Conservation (phyloP, 2,888 invertebrate species). For the Mactromeris polynyma region DNA sequence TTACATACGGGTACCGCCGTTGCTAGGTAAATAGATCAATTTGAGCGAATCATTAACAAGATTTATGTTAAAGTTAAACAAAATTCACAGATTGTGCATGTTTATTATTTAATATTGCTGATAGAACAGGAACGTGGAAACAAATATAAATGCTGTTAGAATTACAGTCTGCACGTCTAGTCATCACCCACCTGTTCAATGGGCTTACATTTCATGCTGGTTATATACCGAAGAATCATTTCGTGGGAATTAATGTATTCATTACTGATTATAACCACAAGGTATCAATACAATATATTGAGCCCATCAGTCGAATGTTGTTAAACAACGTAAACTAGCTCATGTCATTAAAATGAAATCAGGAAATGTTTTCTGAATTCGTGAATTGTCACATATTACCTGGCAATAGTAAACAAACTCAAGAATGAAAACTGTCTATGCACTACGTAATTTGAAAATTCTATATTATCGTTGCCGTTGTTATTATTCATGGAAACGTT, state of each 20-base stretch:
- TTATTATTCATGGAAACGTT: no score
- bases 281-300: neutral
- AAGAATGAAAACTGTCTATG: neutral
- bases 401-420: neutral
- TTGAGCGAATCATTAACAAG: constrained; percentile 51
- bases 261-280: neutral
- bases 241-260: neutral
- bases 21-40: constrained; percentile 53
- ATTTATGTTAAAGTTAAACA: constrained; percentile 65
- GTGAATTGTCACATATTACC: neutral
- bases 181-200: neutral
- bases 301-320: neutral
- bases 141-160: neutral
- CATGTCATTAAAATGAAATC: neutral
- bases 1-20: constrained; percentile 33
- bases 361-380: neutral
- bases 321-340: neutral
- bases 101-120: constrained; percentile 50
- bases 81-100: constrained; percentile 64
- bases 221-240: neutral
- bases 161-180: neutral
- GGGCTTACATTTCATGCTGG: neutral
- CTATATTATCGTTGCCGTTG: no score
- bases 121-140: constrained; percentile 24
- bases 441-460: neutral